Evolutionary conservation across 2,113 vertebrate genomes (phyloP).

Genomic region (Callaeas wilsoni): DNA sequence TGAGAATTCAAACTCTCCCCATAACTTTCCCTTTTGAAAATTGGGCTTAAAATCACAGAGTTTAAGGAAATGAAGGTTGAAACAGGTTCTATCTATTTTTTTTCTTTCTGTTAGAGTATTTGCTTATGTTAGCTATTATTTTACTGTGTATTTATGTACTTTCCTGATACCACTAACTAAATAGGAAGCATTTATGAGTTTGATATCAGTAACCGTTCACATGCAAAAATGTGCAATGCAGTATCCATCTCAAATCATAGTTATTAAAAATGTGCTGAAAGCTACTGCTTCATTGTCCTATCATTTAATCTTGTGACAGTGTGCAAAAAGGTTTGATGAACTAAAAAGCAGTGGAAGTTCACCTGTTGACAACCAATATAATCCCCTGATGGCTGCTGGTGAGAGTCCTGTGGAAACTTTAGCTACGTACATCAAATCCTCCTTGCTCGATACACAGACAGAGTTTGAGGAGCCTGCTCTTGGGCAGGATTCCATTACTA

Average conservation of each 20-base stretch:
- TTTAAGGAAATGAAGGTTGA: neutral
- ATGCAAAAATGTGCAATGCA: neutral
- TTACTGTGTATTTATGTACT: neutral
- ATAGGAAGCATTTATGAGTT: neutral
- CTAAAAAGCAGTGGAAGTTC: slow-evolving; percentile 85
- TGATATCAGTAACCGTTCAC: neutral
- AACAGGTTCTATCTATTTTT: neutral
- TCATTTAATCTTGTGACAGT: slow-evolving; percentile 75
- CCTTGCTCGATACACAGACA: slow-evolving; percentile 73
- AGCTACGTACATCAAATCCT: slow-evolving; percentile 81
- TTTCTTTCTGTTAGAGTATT: neutral
- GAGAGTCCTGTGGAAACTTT: slow-evolving; percentile 78
- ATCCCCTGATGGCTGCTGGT: slow-evolving; percentile 74
- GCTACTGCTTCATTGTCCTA: slow-evolving; percentile 29
- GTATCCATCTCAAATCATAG: neutral
- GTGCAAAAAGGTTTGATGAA: slow-evolving; percentile 92
- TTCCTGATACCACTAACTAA: neutral
- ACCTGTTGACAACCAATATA: slow-evolving; percentile 87
- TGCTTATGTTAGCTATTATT: neutral
- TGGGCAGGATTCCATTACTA: slow-evolving; percentile 76
- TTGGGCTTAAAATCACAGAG: neutral
- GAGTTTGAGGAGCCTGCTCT: slow-evolving; percentile 71
- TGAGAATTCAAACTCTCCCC: neutral
- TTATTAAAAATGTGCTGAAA: slow-evolving; percentile 3
- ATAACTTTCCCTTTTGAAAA: neutral